phyloP scores from a whole-genome alignment of 1,140 invertebrate genomes.

The Augochlora pura region DNA sequence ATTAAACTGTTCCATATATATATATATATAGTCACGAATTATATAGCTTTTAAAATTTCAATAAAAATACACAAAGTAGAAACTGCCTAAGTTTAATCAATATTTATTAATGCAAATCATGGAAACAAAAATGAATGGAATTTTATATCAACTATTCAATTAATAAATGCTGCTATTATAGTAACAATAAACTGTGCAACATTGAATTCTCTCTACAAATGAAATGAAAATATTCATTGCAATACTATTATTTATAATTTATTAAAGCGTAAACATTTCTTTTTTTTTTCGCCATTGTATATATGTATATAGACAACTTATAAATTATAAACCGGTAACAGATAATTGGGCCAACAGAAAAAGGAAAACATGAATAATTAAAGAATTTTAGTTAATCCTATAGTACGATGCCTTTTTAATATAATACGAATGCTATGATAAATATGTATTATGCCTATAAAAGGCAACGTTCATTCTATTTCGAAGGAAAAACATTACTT shows the following conservation, averaged over 20 bases:
- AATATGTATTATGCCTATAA: conserved; percentile 53
- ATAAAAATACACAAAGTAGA: too few species aligned
- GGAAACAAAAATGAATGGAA: too few species aligned
- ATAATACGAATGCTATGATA: background rate
- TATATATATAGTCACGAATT: background rate
- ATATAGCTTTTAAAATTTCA: background rate
- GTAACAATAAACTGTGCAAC: too few species aligned
- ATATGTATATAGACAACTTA: conserved; percentile 12
- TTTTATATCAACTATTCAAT: too few species aligned
- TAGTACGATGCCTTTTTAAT: background rate
- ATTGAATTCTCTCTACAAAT: too few species aligned
- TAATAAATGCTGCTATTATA: too few species aligned
- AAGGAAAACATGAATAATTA: background rate
- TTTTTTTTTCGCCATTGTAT: background rate
- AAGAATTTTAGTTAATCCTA: background rate
- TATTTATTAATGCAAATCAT: too few species aligned
- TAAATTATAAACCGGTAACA: background rate
- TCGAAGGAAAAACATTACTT: background rate
- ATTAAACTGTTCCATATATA: too few species aligned
- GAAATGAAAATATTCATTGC: too few species aligned
- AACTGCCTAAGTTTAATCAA: too few species aligned
- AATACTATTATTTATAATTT: too few species aligned
- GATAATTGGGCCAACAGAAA: background rate
- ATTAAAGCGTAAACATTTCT: too few species aligned
- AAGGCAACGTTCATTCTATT: conserved; percentile 48